Evolutionary conservation across 2,797 vertebrate species (phyloP), one percentile per base, ranked within the genome.

Genomic region (Knipowitschia caucasica): DNA sequence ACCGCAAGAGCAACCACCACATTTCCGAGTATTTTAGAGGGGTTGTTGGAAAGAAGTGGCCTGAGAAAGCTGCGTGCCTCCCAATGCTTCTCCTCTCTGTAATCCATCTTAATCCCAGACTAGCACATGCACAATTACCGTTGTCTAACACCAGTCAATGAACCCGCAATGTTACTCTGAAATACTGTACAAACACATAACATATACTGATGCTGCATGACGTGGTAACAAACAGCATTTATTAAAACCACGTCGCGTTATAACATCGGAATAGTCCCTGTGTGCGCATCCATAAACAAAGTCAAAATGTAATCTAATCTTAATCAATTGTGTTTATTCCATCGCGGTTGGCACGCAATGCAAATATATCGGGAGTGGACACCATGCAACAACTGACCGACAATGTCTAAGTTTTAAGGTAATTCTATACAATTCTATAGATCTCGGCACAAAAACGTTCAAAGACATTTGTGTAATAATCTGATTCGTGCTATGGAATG

Each of bases 91-190:
- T 83, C 85, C 86, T 86, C 81, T 81, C 74, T 30, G 66, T 89
- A 89, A 90, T 88, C 86, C 86, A n/a, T 51, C 17, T 45, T 91
- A 90, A 91, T 87, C 70, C 24, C 52, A 9, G 51, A n/a, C n/a
- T n/a, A n/a, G n/a, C 62, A 77, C 79, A 70, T 35, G 63, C 64
- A 79, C 46, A 63, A 26, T 67, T 67, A 78, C 80, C 82, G 79
- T 82, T 60, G 53, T 71, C 70, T 71, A 56, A 69, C 69, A 54
- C 31, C 26, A 4, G 7, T 30, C 62, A 75, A 64, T 82, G 70
- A 84, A 30, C 30, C 18, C 5, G 17, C 5, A 31, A 25, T 33
- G 53, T 1, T 3, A 39, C 1, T 0, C 9, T 38, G 18, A 24
- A 14, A 26, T 2, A n/a, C n/a, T 15, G 27, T 2, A 3, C 23